Conservation (phyloP, 2,888 invertebrate species). For the Drosophila mayaguana region DNA sequence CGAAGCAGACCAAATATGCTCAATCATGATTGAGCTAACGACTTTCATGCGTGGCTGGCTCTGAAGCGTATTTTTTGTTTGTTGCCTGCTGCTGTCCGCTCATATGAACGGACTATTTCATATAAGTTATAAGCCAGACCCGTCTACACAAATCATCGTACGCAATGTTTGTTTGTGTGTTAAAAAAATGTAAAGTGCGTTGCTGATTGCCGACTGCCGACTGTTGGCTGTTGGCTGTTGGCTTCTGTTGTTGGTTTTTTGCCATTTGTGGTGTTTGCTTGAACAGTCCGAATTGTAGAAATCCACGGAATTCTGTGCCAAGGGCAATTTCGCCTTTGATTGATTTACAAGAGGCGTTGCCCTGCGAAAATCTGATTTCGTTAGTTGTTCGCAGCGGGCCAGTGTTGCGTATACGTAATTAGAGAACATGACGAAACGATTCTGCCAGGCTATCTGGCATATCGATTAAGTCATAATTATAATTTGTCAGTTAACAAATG, state of each 20-base stretch:
- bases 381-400: slow-evolving; percentile 15
- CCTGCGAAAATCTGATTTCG: slow-evolving; percentile 22
- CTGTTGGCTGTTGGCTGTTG: not conserved
- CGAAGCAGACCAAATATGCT: not conserved
- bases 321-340: slow-evolving; percentile 79
- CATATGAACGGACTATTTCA: slow-evolving; percentile 54
- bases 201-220: slow-evolving; percentile 27
- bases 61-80: slow-evolving; percentile 22
- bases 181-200: slow-evolving; percentile 62
- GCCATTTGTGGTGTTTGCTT: slow-evolving; percentile 14
- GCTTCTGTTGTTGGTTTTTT: slow-evolving; percentile 21
- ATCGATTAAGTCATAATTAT: slow-evolving; percentile 76
- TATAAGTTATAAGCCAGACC: slow-evolving; percentile 54
- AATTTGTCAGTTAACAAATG: slow-evolving; percentile 60
- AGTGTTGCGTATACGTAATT: slow-evolving; percentile 71
- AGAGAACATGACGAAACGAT: slow-evolving; percentile 46
- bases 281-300: slow-evolving; percentile 35
- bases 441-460: slow-evolving; percentile 19
- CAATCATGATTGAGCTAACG: slow-evolving; percentile 26
- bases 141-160: slow-evolving; percentile 75
- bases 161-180: slow-evolving; percentile 52
- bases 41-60: slow-evolving; percentile 67
- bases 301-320: slow-evolving; percentile 55
- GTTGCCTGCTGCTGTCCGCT: slow-evolving; percentile 36
- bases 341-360: slow-evolving; percentile 69